Conservation (phyloP, 1,140 invertebrate genomes). For the Arion vulgaris region DNA sequence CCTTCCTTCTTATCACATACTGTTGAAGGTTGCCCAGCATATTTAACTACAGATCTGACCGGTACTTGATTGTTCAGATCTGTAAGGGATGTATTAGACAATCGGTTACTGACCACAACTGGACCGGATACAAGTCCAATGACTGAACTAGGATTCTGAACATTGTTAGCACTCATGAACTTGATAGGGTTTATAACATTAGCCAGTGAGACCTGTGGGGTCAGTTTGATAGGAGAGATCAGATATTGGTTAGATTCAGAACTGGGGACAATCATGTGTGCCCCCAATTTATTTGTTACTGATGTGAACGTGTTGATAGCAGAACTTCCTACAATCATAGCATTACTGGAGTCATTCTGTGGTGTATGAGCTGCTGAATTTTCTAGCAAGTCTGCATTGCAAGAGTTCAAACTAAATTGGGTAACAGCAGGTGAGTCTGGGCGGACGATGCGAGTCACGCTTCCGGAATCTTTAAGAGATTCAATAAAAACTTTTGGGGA, state of each 20-base stretch:
- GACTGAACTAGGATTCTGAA: neutral
- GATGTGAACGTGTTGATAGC: neutral
- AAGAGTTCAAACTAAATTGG: neutral
- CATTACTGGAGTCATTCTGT: no score
- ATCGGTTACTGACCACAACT: neutral
- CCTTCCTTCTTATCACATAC: constrained; percentile 18
- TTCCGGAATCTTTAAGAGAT: neutral
- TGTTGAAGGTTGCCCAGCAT: constrained; percentile 3
- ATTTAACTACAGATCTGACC: constrained; percentile 15
- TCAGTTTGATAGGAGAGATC: constrained; percentile 21
- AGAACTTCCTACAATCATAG: neutral
- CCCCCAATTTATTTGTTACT: neutral
- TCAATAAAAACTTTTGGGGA: neutral
- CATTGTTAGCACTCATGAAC: neutral
- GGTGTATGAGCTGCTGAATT: neutral
- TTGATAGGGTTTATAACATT: constrained; percentile 25
- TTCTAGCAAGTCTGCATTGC: no score
- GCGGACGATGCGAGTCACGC: neutral
- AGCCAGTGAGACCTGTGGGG: constrained; percentile 5
- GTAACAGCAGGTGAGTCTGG: constrained; percentile 1
- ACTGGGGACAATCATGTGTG: constrained; percentile 26
- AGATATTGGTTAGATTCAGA: neutral
- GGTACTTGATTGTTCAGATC: neutral
- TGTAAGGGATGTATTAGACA: neutral
- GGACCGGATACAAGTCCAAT: neutral